Percentiles rank a stretch among this genome's conserved stretches.
phyloP scores from a whole-genome alignment of 2,797 vertebrate species.

The Alfaro cultratus region DNA sequence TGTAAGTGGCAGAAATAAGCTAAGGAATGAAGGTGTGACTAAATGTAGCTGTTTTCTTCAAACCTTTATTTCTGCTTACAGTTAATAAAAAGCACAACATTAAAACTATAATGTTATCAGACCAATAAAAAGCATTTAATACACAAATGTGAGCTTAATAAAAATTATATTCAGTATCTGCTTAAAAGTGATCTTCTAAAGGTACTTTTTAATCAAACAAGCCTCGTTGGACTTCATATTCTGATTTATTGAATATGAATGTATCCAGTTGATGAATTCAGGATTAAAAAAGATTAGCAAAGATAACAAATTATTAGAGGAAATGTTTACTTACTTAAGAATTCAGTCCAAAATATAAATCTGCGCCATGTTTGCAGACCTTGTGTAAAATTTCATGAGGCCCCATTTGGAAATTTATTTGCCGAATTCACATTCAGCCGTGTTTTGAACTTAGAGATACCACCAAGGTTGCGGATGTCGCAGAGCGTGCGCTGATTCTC shows the following conservation, averaged over 20 bases:
- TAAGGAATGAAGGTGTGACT: neutral
- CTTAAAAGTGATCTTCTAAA: neutral
- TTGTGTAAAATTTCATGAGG: neutral
- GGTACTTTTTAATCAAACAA: neutral
- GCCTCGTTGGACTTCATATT: neutral
- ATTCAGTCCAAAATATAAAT: neutral
- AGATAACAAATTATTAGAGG: neutral
- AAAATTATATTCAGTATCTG: neutral
- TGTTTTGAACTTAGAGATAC: too few relatives aligned
- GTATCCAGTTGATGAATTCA: neutral
- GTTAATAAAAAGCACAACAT: neutral
- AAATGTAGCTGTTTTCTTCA: neutral
- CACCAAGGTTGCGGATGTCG: neutral
- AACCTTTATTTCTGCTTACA: neutral
- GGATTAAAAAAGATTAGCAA: neutral
- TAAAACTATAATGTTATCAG: neutral
- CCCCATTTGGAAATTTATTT: neutral
- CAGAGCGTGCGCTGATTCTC: neutral
- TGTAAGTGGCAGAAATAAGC: neutral
- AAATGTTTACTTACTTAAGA: neutral
- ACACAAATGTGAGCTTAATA: neutral
- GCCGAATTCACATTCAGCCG: neutral
- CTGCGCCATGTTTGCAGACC: neutral
- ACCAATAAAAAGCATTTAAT: neutral
- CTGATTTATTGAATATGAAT: neutral